Base-by-base conservation (phyloP, 2,797 vertebrate genomes). In the Cichlasoma orientale region DNA sequence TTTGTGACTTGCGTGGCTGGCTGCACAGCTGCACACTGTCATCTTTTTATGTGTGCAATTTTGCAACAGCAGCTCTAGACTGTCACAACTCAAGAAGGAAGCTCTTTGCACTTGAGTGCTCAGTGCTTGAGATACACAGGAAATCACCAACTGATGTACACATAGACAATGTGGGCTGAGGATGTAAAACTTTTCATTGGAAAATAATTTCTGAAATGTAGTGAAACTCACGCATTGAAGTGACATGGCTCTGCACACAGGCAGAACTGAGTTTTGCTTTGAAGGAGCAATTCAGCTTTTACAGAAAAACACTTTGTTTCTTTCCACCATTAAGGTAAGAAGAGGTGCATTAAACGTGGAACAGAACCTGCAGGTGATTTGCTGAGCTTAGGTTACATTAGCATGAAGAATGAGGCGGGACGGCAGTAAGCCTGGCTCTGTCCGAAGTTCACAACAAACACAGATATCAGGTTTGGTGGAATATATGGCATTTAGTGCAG, bases 1-100 rank as follows among this genome's bases (percentile, higher is more conserved):
- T 74, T 25, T 76, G 57, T 44, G 53, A 41, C 18, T 14, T 66
- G 68, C 72, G 59, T 1, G 8, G 63, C 27, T 82, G 74, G 72
- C 78, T 41, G 72, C 79, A 58, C 86, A 82, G 81, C 50, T 23
- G 6, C 29, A 6, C 25, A 56, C 25, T 78, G 27, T 52, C 7
- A 4, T 74, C n/a, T 50, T 23, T 79, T 56, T 59, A 63, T 74
- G 55, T 54, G 18, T 72, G 25, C 21, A 19, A 69, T 55, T 81
- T 58, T 74, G 27, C 13, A 80, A 19, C 72, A 63, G 56, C 78
- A 56, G 41, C 13, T 36, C 50, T 47, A 56, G 53, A 25, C 76
- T 74, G 75, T 84, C 57, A 56, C 41, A 47, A n/a, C 25, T 55
- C 58, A 56, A 72, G 68, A 76, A 58, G 58, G 4, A 31, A 47